Evolutionary conservation across 2,113 vertebrate species (phyloP).

Genomic region (Poecilia latipinna): DNA sequence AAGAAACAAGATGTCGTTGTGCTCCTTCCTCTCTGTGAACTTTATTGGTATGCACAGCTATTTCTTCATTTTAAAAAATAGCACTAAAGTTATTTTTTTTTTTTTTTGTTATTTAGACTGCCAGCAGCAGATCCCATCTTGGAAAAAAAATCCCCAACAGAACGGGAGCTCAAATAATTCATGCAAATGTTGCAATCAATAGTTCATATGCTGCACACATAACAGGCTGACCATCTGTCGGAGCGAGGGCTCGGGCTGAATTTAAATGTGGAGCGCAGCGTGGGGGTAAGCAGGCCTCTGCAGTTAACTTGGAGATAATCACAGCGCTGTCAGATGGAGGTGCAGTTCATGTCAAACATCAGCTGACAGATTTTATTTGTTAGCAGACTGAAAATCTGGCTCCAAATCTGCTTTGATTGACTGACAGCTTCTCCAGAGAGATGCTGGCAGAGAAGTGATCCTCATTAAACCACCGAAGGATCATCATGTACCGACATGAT

Average conservation of each 20-base stretch:
- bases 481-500: neutral
- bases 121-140: conserved; percentile 58
- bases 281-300: conserved; percentile 9
- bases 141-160: conserved; percentile 22
- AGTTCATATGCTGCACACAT: conserved; percentile 63
- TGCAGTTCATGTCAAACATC: conserved; percentile 20
- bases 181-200: conserved; percentile 74
- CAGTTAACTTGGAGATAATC: conserved; percentile 35
- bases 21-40: neutral
- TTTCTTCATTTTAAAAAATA: conserved; percentile 14
- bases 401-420: conserved; percentile 21
- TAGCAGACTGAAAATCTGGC: neutral
- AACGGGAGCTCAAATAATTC: conserved; percentile 68
- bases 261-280: conserved; percentile 33
- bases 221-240: conserved; percentile 63
- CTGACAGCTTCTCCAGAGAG: conserved; percentile 7
- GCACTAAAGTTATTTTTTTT: conserved; percentile 15
- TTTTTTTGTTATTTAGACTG: conserved; percentile 33
- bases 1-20: conserved; percentile 1
- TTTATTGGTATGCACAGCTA: neutral
- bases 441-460: neutral
- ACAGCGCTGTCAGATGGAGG: conserved; percentile 10
- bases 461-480: neutral
- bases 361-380: conserved; percentile 31
- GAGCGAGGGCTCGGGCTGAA: conserved; percentile 19